These are phyloP conservation scores for Phymorhynchus buccinoides DNA, from an alignment of 1,140 invertebrate species.

Conservation along the genomic window DNA sequence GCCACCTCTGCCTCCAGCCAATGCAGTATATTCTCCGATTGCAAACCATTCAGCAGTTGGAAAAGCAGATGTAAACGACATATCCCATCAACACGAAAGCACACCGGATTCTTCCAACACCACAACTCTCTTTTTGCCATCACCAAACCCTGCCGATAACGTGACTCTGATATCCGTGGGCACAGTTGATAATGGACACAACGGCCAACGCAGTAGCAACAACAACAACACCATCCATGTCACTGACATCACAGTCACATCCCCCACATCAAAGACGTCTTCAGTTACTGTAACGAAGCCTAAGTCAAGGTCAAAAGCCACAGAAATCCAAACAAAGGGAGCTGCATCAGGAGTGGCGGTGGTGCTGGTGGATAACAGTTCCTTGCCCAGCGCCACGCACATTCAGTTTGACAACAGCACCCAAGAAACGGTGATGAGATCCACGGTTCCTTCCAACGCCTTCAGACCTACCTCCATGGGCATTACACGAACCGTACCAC, in stretches of 20 bases:
- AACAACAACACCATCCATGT: slow-evolving; percentile 22
- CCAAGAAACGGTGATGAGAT: background rate
- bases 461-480: background rate
- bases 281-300: background rate
- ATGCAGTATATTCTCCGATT: background rate
- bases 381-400: background rate
- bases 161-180: slow-evolving; percentile 10
- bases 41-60: too few species aligned
- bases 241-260: slow-evolving; percentile 31
- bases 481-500: background rate
- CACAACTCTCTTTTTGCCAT: slow-evolving; percentile 14
- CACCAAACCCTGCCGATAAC: slow-evolving; percentile 7
- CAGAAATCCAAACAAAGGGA: background rate
- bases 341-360: background rate
- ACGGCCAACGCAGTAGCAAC: background rate
- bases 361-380: background rate
- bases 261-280: background rate
- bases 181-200: background rate
- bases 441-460: background rate
- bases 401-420: slow-evolving; percentile 32
- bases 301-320: background rate
- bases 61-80: too few species aligned
- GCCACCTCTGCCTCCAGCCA: background rate
- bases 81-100: too few species aligned
- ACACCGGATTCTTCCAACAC: background rate